Percentiles rank a stretch among this genome's conserved stretches.
phyloP scores from a whole-genome alignment of 2,797 vertebrate species.

The Euthynnus affinis region DNA sequence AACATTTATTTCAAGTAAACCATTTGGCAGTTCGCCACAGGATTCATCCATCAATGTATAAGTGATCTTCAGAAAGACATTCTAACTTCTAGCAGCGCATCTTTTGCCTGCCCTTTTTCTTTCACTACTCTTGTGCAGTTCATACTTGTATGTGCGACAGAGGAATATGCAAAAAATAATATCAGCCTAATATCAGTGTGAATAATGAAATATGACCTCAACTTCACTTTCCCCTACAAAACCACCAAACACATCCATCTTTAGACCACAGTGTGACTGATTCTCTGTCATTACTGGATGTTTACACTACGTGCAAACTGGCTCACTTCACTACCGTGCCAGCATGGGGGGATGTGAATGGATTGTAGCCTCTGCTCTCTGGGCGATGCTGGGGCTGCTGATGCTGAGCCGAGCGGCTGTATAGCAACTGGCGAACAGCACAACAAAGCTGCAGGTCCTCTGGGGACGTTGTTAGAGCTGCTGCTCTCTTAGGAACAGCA shows the following conservation, averaged over 20 bases:
- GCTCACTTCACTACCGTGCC: constrained; percentile 7
- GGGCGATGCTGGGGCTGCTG: constrained; percentile 23
- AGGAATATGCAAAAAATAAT: neutral
- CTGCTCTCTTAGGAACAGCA: constrained; percentile 28
- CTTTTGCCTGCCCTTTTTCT: neutral
- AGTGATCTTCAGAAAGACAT: neutral
- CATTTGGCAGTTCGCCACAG: neutral
- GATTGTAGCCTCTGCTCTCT: constrained; percentile 19
- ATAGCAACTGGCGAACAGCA: constrained; percentile 53
- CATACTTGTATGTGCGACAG: neutral
- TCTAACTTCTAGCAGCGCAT: neutral
- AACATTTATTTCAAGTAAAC: neutral
- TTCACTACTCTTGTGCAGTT: no score
- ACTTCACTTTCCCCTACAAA: constrained; percentile 2
- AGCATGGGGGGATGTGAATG: neutral
- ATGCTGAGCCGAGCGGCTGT: constrained; percentile 46
- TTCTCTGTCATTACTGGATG: constrained; percentile 33
- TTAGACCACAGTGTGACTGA: constrained; percentile 1
- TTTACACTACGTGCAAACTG: constrained; percentile 12
- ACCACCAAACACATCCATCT: constrained; percentile 1
- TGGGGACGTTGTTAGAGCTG: constrained; percentile 43
- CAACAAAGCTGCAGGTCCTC: constrained; percentile 50
- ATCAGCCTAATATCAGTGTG: neutral
- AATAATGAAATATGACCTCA: neutral
- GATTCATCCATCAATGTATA: neutral